Conservation (phyloP, 2,113 vertebrate species). For the Silurus glanis region DNA sequence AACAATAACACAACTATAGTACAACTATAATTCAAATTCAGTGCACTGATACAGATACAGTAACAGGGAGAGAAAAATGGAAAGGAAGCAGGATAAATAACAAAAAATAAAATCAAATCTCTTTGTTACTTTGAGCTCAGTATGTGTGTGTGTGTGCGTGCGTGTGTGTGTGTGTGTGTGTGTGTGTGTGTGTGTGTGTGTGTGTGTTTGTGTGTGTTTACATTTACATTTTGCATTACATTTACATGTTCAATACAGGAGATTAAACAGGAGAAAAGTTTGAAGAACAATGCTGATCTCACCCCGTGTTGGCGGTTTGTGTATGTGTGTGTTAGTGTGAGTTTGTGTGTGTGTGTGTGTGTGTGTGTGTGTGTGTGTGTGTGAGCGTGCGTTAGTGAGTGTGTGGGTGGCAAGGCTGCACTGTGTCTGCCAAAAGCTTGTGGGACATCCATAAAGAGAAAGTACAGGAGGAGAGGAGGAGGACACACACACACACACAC, state of each 20-base stretch:
- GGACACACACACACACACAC: conserved; percentile 16
- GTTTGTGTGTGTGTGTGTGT: neutral
- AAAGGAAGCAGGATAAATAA: too few relatives aligned
- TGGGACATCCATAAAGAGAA: conserved; percentile 15
- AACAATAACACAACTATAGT: too few relatives aligned
- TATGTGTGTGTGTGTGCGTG: neutral
- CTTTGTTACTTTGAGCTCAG: too few relatives aligned
- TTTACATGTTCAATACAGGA: too few relatives aligned
- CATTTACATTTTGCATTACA: too few relatives aligned
- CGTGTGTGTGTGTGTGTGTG: neutral
- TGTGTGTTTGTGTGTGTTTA: neutral
- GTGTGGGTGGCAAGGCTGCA: neutral
- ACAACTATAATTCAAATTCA: too few relatives aligned
- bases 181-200: neutral
- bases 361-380: conserved; percentile 15
- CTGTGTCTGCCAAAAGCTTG: conserved; percentile 13
- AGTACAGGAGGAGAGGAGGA: conserved; percentile 2
- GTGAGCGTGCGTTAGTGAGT: neutral
- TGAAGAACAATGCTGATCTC: conserved; percentile 1
- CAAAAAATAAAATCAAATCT: too few relatives aligned
- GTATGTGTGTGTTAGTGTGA: neutral
- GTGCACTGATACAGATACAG: too few relatives aligned
- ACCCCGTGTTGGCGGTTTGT: neutral
- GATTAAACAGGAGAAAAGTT: too few relatives aligned
- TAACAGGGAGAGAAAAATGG: too few relatives aligned